Conservation (phyloP, 64 coral and sea anemone species). For the Porites australiensis region DNA sequence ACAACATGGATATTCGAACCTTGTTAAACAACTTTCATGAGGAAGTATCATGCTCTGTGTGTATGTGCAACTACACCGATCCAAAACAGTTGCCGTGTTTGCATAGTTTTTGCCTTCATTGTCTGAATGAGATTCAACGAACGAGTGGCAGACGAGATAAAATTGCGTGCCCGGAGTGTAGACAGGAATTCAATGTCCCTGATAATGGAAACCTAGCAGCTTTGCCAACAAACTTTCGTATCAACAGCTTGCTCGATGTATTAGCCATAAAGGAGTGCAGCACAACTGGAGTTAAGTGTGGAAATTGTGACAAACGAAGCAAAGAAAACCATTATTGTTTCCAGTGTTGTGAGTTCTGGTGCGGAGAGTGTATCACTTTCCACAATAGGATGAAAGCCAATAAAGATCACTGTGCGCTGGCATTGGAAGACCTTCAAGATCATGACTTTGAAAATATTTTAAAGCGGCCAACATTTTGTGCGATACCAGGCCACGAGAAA, state of each 20-base stretch:
- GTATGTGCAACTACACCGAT: no score
- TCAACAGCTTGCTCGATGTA: background rate
- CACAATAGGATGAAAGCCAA: background rate
- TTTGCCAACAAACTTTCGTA: constrained; percentile 13
- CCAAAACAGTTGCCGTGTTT: no score
- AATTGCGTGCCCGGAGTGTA: background rate
- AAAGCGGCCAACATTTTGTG: constrained; percentile 4
- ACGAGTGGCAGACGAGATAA: background rate
- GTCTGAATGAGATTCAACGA: background rate
- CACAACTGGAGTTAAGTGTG: background rate
- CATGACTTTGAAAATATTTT: background rate
- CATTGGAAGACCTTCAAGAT: background rate
- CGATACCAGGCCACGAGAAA: background rate
- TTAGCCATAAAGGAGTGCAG: background rate
- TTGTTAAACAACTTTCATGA: no score
- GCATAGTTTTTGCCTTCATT: background rate
- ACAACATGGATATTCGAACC: no score
- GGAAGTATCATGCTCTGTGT: no score
- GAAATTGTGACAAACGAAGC: background rate
- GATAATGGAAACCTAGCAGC: background rate
- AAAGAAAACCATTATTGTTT: background rate
- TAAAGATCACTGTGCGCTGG: background rate
- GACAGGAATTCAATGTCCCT: background rate
- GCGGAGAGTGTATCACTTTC: background rate
- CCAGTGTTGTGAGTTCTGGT: background rate